Conservation (phyloP, 1,140 invertebrate genomes). For the Megalopta genalis region DNA sequence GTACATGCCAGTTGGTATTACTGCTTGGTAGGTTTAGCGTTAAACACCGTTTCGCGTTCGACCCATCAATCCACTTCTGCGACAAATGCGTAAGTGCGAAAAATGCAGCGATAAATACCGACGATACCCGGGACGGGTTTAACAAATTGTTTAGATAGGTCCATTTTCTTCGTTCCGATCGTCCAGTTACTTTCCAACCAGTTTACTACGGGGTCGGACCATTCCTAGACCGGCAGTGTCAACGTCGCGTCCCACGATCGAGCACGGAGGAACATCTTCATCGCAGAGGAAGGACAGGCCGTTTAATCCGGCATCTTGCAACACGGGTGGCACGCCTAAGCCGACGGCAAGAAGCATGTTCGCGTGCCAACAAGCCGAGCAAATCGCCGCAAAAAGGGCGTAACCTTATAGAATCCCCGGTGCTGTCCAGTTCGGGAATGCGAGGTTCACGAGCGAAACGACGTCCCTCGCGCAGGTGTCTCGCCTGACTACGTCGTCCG, state of each 20-base stretch:
- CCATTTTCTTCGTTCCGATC: too few relatives aligned
- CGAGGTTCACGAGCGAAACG: conserved; percentile 21
- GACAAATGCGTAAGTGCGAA: too few relatives aligned
- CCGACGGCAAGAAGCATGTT: conserved; percentile 46
- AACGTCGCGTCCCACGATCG: conserved; percentile 15
- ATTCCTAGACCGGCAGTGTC: conserved; percentile 14
- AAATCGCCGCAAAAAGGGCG: conserved; percentile 57
- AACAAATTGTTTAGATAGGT: too few relatives aligned
- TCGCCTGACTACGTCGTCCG: not conserved
- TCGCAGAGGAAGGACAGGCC: conserved; percentile 12
- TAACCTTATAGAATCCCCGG: conserved; percentile 61
- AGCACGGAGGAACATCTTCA: conserved; percentile 31
- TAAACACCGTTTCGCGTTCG: too few relatives aligned
- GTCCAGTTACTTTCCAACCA: not conserved
- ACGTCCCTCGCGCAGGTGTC: conserved; percentile 3
- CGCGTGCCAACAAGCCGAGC: conserved; percentile 49
- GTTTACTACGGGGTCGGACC: not conserved
- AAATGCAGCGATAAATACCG: too few relatives aligned
- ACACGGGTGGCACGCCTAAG: conserved; percentile 26
- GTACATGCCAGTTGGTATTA: too few relatives aligned
- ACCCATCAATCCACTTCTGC: too few relatives aligned
- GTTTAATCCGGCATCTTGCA: conserved; percentile 34
- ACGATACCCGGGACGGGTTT: too few relatives aligned
- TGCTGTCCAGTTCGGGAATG: conserved; percentile 62
- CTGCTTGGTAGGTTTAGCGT: too few relatives aligned